These are phyloP conservation scores for Epiblema foenella DNA, from an alignment of 2,888 invertebrate genomes.

Conservation along the genomic window DNA sequence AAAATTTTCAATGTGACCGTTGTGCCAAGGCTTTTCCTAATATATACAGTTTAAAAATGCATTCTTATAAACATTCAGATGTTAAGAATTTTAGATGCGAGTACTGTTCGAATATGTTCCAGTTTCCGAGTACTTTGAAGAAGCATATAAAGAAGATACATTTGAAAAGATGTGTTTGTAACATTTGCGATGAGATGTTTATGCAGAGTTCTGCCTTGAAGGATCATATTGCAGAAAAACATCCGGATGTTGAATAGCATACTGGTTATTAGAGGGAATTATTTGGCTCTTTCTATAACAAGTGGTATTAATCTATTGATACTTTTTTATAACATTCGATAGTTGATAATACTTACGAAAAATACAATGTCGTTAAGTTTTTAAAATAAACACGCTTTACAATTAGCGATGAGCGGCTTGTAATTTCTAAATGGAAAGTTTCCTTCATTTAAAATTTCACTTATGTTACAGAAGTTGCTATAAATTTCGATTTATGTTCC, in stretches of 20 bases:
- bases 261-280: background rate
- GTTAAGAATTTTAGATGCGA: constrained; percentile 50
- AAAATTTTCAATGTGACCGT: constrained; percentile 13
- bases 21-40: constrained; percentile 24
- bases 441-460: too few species aligned
- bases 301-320: background rate
- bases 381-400: background rate
- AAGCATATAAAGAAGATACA: constrained; percentile 38
- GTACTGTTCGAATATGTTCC: constrained; percentile 51
- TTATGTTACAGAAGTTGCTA: too few species aligned
- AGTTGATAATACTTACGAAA: background rate
- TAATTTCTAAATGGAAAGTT: too few species aligned
- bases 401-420: too few species aligned
- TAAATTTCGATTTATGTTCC: too few species aligned
- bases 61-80: constrained; percentile 46
- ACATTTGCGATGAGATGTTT: constrained; percentile 28
- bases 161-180: constrained; percentile 30
- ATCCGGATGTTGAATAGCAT: constrained; percentile 10
- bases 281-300: background rate
- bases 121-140: constrained; percentile 2
- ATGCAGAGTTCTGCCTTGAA: background rate
- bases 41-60: constrained; percentile 1
- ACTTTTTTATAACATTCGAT: background rate
- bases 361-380: too few species aligned
- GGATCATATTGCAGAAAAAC: constrained; percentile 26